Base-by-base conservation (phyloP, 2,888 invertebrate genomes). In the Melinopterus prodromus region DNA sequence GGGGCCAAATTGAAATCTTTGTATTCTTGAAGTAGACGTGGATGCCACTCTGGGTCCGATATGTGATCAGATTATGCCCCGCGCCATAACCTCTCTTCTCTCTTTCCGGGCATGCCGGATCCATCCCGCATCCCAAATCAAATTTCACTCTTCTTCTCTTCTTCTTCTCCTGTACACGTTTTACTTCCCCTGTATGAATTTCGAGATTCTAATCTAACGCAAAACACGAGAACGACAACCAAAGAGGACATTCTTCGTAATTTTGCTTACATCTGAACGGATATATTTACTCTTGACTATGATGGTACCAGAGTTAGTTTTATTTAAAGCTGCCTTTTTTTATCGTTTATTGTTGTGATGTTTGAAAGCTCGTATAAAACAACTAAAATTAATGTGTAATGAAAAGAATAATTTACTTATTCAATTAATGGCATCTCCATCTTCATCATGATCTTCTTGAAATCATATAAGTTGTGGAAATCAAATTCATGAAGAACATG, bases 1-100 rank as follows among this genome's bases (percentile, higher is more conserved):
- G 86, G 85, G 86, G 85, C 88, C 87, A 89, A 89, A 89, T 89
- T 89, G 89, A 89, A 89, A 89, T 89, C 88, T 89, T 89, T 88
- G 88, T 88, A 87, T 88, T 88, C 87, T 86, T 86, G 87, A 88
- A 87, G 87, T 87, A 87, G 87, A 72, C 86, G 86, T 85, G 85
- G 87, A 87, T 86, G 87, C 87, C 88, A 86, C 87, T 87, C 87
- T 86, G 87, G 86, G 88, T 86, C 87, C 87, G 88, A 88, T 88
- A 88, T 88, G 87, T 87, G 88, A 88, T 88, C 88, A 87, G 88
- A 88, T 88, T 88, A 88, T 88, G 86, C 86, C 86, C 85, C 84
- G 83, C 83, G 84, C 83, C 82, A 85, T 83, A 85, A 84, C 84
- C 84, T 71, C 77, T 77, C 71, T 78, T 71, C 80, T 76, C 77